Percentiles rank a stretch among this genome's conserved stretches.
These are phyloP conservation scores for Struthidea cinerea DNA, from an alignment of 2,113 vertebrate species.

Conservation along the genomic window DNA sequence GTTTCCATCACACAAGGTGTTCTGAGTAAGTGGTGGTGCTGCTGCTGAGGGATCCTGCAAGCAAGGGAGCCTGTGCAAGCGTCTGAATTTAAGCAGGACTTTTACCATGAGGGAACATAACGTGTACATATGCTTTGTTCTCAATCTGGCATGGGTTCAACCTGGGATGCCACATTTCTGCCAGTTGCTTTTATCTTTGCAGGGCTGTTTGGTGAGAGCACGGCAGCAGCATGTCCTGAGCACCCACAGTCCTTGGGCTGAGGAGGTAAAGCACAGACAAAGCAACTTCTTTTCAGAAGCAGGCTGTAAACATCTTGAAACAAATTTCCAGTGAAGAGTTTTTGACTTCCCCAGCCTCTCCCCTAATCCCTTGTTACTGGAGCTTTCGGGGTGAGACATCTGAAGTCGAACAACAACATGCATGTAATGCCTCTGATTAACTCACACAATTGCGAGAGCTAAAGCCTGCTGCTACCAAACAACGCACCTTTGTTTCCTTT, in stretches of 20 bases:
- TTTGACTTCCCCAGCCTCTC: neutral
- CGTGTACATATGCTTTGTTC: neutral
- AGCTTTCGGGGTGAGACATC: neutral
- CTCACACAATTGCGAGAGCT: neutral
- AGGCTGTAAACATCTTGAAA: neutral
- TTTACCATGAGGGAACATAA: neutral
- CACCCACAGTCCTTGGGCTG: neutral
- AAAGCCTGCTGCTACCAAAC: neutral
- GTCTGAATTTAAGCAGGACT: neutral
- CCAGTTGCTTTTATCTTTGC: neutral
- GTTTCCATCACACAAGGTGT: neutral
- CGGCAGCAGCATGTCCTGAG: neutral
- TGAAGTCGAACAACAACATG: neutral
- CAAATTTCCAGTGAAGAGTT: neutral
- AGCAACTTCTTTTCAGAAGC: neutral
- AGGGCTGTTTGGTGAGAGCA: neutral
- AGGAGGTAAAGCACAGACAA: neutral
- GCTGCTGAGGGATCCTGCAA: neutral
- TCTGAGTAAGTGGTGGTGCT: neutral
- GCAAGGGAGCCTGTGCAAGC: neutral
- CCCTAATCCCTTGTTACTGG: slow-evolving; percentile 24
- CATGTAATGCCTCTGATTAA: neutral
- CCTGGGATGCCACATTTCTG: neutral
- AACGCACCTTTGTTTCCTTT: slow-evolving; percentile 28
- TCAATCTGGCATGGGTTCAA: fast-evolving